These are phyloP conservation scores for Drosophila ambigua DNA, from an alignment of 1,140 invertebrate genomes.

Conservation along the genomic window DNA sequence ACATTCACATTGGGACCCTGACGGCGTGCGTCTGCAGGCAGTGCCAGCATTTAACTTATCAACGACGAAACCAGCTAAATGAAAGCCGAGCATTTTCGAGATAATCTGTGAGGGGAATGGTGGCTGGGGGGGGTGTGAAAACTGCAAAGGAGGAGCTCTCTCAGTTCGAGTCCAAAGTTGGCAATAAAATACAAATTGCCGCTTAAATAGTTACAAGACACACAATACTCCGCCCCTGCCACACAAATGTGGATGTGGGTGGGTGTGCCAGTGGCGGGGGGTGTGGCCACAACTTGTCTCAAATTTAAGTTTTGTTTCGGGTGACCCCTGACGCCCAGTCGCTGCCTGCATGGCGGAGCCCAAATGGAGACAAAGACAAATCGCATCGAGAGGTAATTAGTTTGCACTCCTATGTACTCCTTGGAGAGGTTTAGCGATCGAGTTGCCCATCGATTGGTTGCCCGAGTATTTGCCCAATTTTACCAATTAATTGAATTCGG, in stretches of 20 bases:
- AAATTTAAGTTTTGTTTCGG: conserved; percentile 50
- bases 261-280: conserved; percentile 19
- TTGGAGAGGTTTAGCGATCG: too few relatives aligned
- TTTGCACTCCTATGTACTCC: too few relatives aligned
- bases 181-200: conserved; percentile 82
- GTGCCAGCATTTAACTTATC: conserved; percentile 72
- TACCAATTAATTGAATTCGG: too few relatives aligned
- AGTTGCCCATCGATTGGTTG: too few relatives aligned
- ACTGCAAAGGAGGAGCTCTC: conserved; percentile 3
- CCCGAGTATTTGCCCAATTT: too few relatives aligned
- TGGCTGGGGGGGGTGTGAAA: not conserved
- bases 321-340: conserved; percentile 3
- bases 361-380: too few relatives aligned
- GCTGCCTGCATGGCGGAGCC: too few relatives aligned
- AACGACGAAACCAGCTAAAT: conserved; percentile 39
- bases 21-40: conserved; percentile 21
- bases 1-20: conserved; percentile 29
- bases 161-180: conserved; percentile 53
- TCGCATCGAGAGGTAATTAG: too few relatives aligned
- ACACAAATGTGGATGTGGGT: conserved; percentile 27
- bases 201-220: conserved; percentile 77
- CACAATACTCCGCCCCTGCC: conserved; percentile 25
- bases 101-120: conserved; percentile 12
- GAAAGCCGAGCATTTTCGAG: conserved; percentile 40
- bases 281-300: conserved; percentile 64